Base-by-base conservation (phyloP, 1,140 invertebrate genomes). In the Tetragnatha versicolor region DNA sequence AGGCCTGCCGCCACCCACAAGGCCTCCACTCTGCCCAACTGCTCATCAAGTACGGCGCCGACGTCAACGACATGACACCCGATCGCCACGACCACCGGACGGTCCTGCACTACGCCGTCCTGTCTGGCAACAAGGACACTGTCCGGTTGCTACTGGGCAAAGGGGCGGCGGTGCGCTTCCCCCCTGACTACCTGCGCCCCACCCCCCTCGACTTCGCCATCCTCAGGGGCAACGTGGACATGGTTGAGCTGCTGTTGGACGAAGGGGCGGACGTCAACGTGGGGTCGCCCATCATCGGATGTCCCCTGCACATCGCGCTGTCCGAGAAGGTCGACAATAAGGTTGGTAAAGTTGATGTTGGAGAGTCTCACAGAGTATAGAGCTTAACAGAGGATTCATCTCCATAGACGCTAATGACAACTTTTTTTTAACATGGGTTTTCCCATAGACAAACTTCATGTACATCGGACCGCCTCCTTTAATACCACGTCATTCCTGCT, bases 31-130 rank as follows among this genome's bases (percentile, higher is more conserved):
- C 92, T 2, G 92, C 93, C 1, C 86, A 94, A 60, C 85, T 93
- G 7, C 86, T 94, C n/a, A 86, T 95, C 79, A 91, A 89, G 78
- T 91, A 91, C 82, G 93, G 93, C 0, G 93, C 93, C 10, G 90
- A 94, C 83, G 92, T 94, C 1, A 94, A 94, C 84, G 92, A 92
- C 1, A 92, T 92, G 86, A 90, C 93, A 0, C 72, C 81, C 0
- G 93, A 90, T 25, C 88, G 93, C 58, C 92, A 94, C 83, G 93
- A 94, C 82, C 93, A 90, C 83, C 87, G 93, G 65, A 94, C 93
- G 7, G 93, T 95, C 22, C 86, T 96, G 79, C 93, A 95, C 84
- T 95, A 94, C 84, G 94, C 93, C n/a, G 91, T 96, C 3, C 87
- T 94, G 12, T 92, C 92, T 39, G 92, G 91, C 72, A 94, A 93